Percentiles rank a stretch among this genome's conserved stretches.
phyloP scores from a whole-genome alignment of 2,888 invertebrate genomes.

The Cremastinae sp. region DNA sequence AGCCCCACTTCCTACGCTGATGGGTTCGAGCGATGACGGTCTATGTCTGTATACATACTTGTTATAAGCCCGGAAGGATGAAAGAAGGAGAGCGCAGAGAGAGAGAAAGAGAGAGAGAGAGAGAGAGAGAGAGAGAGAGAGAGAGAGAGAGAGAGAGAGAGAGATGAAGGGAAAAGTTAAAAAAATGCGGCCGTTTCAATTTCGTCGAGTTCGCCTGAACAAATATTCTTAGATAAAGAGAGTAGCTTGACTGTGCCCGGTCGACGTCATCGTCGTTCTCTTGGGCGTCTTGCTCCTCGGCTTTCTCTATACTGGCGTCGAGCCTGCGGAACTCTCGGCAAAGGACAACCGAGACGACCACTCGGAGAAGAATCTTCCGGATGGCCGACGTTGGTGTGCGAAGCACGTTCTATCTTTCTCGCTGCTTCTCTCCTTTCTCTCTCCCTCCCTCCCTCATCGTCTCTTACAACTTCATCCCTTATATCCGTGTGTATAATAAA shows the following conservation, averaged over 20 bases:
- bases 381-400: constrained; percentile 65
- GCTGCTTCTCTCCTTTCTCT: constrained; percentile 19
- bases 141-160: too few species aligned
- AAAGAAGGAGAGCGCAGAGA: too few species aligned
- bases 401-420: constrained; percentile 22
- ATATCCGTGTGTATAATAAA: constrained; percentile 9
- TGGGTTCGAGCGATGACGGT: constrained; percentile 12
- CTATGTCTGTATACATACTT: constrained; percentile 26
- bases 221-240: constrained; percentile 73
- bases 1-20: constrained; percentile 23
- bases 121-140: too few species aligned
- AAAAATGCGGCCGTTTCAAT: constrained; percentile 70
- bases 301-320: constrained; percentile 36
- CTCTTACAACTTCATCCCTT: constrained; percentile 30
- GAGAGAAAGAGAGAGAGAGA: too few species aligned
- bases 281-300: constrained; percentile 36
- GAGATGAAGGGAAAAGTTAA: constrained; percentile 61
- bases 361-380: constrained; percentile 52
- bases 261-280: too few species aligned
- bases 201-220: constrained; percentile 70
- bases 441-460: too few species aligned
- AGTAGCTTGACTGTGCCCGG: constrained; percentile 57
- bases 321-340: constrained; percentile 40
- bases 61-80: constrained; percentile 50
- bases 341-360: constrained; percentile 41